A percentile compares a stretch with the other conserved stretches of the same genome.
These are phyloP conservation scores for Sylvia borin DNA, from an alignment of 2,797 vertebrate genomes.

Conservation along the genomic window DNA sequence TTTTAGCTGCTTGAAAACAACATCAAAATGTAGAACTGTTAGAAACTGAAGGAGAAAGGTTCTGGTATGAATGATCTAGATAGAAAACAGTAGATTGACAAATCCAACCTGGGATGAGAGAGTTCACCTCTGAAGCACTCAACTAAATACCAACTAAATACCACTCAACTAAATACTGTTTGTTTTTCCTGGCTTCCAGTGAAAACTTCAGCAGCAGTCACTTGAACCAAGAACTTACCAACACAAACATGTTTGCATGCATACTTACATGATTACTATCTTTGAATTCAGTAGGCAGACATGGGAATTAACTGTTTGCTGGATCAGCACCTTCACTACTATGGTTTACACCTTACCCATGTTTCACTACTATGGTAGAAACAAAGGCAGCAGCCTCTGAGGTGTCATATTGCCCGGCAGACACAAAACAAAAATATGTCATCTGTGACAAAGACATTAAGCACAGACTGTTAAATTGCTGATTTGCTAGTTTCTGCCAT, in stretches of 20 bases:
- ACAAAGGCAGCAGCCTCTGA: background rate
- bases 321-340: constrained; percentile 5
- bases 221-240: constrained; percentile 9
- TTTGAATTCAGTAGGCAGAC: constrained; percentile 2
- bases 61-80: background rate
- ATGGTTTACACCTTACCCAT: background rate
- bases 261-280: constrained; percentile 8
- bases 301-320: constrained; percentile 36
- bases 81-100: background rate
- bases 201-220: background rate
- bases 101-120: background rate
- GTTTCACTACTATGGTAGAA: background rate
- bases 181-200: constrained; percentile 38
- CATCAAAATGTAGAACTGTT: background rate
- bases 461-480: background rate
- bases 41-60: background rate
- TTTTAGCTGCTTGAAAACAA: background rate
- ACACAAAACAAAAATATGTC: background rate
- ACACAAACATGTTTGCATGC: background rate
- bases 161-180: background rate
- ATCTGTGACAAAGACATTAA: background rate
- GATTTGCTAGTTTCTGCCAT: background rate
- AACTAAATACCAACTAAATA: background rate
- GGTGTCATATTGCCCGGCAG: background rate
- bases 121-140: background rate